Evolutionary conservation across 2,113 vertebrate genomes (phyloP).

Genomic region (Micronycteris hirsuta): DNA sequence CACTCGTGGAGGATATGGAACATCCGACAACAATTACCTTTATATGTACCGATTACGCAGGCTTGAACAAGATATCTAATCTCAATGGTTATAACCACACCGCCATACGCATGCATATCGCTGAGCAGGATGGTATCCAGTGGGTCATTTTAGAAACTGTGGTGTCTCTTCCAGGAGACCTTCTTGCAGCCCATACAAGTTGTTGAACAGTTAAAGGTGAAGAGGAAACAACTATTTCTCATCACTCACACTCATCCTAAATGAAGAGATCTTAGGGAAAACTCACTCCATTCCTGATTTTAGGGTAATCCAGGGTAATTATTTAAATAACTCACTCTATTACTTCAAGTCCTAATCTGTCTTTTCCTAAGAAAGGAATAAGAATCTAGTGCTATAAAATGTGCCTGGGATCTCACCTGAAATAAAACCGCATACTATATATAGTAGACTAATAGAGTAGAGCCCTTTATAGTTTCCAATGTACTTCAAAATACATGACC

Average conservation of each 20-base stretch:
- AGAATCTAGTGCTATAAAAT: background rate
- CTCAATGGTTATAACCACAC: background rate
- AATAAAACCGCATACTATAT: background rate
- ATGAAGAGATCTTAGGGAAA: background rate
- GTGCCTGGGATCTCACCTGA: background rate
- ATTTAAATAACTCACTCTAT: background rate
- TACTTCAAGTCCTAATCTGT: background rate
- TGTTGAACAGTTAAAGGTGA: background rate
- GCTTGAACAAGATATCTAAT: background rate
- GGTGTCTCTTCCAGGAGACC: background rate
- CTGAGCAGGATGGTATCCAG: background rate
- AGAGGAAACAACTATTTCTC: background rate
- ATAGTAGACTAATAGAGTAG: background rate
- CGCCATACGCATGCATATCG: background rate
- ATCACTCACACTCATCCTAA: background rate
- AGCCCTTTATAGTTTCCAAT: background rate
- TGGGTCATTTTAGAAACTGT: background rate
- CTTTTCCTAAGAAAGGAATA: background rate
- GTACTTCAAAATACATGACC: background rate
- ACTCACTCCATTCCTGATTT: background rate
- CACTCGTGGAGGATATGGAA: background rate
- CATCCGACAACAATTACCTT: background rate
- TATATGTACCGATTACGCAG: background rate
- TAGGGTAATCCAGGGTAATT: background rate
- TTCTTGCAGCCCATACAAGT: background rate